These are phyloP conservation scores for Troides oblongomaculatus DNA, from an alignment of 2,888 invertebrate genomes.

Conservation along the genomic window DNA sequence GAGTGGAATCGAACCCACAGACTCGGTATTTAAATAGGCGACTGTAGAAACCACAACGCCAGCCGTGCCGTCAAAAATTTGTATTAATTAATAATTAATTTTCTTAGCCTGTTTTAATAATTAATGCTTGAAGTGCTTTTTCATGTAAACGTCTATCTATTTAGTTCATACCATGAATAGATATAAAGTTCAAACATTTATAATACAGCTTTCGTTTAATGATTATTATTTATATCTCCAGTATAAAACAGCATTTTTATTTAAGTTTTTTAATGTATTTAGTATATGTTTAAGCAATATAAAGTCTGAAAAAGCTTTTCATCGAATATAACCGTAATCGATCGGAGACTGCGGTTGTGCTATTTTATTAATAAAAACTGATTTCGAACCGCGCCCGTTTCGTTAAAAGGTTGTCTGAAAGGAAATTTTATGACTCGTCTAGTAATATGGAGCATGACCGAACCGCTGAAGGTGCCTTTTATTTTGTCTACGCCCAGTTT, in stretches of 20 bases:
- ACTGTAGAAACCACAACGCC: no score
- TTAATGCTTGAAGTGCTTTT: not conserved
- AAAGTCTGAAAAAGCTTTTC: no score
- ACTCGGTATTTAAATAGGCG: no score
- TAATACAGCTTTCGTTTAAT: no score
- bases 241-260: no score
- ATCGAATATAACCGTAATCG: not conserved
- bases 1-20: no score
- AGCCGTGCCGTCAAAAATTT: no score
- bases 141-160: not conserved
- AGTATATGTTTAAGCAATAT: no score
- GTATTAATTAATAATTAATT: no score
- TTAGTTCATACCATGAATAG: not conserved
- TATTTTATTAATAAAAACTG: constrained; percentile 1
- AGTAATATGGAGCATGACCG: constrained; percentile 5
- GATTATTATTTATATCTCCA: no score
- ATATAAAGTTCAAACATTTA: no score
- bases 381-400: constrained; percentile 1
- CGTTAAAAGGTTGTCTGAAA: constrained; percentile 16
- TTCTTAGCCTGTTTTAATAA: not conserved
- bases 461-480: constrained; percentile 1
- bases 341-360: constrained; percentile 33
- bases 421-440: constrained; percentile 4
- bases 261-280: no score
- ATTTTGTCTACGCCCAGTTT: not conserved